Evolutionary conservation across 37 sponge, comb jelly and placozoan species (phyloP).

Genomic region (Hexactinellida sp.): DNA sequence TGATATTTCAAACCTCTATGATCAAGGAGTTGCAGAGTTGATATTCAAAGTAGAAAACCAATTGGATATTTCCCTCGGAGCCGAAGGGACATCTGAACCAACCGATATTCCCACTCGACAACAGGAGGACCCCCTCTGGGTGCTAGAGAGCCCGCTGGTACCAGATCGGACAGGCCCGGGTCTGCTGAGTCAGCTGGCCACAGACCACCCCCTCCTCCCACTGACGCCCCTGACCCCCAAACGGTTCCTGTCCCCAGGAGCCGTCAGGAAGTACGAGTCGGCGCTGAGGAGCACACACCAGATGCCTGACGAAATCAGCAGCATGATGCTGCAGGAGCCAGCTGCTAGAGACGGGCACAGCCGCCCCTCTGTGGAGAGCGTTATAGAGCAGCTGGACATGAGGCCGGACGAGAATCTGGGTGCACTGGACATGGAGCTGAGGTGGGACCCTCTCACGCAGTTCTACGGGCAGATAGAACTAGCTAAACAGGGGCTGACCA

Average conservation of each 20-base stretch:
- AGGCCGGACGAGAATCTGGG: not conserved
- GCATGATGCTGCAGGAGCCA: not conserved
- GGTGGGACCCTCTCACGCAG: slow-evolving; percentile 10
- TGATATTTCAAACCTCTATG: not conserved
- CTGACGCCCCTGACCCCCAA: not conserved
- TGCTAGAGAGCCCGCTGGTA: slow-evolving; percentile 3
- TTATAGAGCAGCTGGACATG: not conserved
- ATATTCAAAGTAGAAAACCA: not conserved
- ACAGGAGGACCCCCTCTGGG: not conserved
- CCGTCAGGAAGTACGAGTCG: not conserved
- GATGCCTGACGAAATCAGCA: not conserved
- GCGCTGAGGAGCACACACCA: not conserved
- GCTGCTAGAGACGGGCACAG: not conserved
- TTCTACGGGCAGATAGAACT: not conserved
- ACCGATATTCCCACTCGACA: not conserved
- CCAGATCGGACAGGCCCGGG: not conserved
- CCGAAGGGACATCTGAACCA: not conserved
- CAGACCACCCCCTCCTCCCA: not conserved
- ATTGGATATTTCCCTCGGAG: not conserved
- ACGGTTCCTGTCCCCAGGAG: not conserved
- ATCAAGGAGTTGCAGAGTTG: not conserved
- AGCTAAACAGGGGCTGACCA: not conserved
- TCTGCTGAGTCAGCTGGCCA: not conserved
- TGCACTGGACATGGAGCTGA: not conserved
- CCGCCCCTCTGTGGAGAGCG: not conserved